Percentiles rank a stretch among this genome's conserved stretches.
phyloP scores from a whole-genome alignment of 2,797 vertebrate genomes.

The Monodelphis domestica region DNA sequence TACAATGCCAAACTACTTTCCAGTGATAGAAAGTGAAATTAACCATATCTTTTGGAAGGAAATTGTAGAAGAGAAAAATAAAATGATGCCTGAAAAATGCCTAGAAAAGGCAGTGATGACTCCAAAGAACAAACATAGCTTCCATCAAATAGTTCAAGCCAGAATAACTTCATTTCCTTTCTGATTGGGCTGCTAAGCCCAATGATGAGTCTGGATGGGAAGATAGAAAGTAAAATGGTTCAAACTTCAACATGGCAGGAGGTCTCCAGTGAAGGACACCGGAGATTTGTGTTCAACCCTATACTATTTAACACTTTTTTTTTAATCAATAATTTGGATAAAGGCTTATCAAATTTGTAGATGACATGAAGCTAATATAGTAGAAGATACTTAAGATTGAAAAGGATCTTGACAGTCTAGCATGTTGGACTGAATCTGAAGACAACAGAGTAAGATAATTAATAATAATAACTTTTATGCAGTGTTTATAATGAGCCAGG shows the following conservation, averaged over 20 bases:
- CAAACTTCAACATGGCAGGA: not conserved
- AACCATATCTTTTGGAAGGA: not conserved
- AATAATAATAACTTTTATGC: not conserved
- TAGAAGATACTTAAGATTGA: not conserved
- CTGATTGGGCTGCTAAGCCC: not conserved
- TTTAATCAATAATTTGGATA: not conserved
- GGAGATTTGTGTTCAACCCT: not conserved
- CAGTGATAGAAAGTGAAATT: slow-evolving; percentile 15
- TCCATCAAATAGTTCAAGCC: not conserved
- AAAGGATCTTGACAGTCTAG: not conserved
- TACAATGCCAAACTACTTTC: slow-evolving; percentile 8
- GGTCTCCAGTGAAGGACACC: not conserved
- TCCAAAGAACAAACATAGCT: not conserved
- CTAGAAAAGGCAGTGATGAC: not conserved
- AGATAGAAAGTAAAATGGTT: not conserved
- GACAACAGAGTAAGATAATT: not conserved
- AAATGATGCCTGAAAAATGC: not conserved
- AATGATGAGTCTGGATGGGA: not conserved
- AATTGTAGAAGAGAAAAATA: not conserved
- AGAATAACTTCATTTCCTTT: not conserved
- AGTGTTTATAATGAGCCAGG: not conserved
- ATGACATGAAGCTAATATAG: not conserved
- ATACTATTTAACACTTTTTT: not conserved
- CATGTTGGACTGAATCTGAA: not conserved
- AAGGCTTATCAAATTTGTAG: not conserved